These are phyloP conservation scores for Ametastegia equiseti DNA, from an alignment of 2,888 invertebrate genomes.

Conservation along the genomic window DNA sequence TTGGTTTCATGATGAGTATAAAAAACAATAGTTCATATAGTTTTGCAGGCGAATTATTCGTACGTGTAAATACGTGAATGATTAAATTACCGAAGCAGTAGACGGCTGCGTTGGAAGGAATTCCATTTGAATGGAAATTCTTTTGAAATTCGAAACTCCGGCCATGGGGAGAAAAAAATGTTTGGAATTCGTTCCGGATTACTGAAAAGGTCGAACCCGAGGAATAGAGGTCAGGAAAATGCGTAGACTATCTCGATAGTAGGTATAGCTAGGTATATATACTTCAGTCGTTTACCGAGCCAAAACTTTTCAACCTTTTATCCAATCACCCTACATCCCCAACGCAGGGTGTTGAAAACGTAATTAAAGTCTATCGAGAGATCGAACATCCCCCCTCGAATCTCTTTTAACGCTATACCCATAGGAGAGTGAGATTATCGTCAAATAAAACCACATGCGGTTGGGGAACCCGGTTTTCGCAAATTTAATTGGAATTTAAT, in stretches of 20 bases:
- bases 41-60: not conserved
- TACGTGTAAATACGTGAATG: not conserved
- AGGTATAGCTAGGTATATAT: too few species aligned
- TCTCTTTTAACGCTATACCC: not conserved
- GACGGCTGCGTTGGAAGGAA: not conserved
- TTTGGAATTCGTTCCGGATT: not conserved
- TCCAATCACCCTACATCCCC: constrained; percentile 1
- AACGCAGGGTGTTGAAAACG: not conserved
- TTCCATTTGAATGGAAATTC: constrained; percentile 32
- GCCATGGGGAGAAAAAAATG: not conserved
- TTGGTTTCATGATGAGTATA: not conserved
- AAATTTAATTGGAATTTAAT: not conserved
- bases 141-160: constrained; percentile 19
- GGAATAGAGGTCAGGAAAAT: constrained; percentile 18
- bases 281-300: not conserved
- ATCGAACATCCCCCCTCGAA: not conserved
- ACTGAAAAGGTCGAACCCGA: not conserved
- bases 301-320: constrained; percentile 3
- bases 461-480: not conserved
- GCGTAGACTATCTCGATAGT: not conserved
- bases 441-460: not conserved
- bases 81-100: not conserved
- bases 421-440: not conserved
- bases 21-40: not conserved
- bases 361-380: constrained; percentile 4